Conservation (phyloP, 2,888 invertebrate genomes). For the Drosophila borborema region DNA sequence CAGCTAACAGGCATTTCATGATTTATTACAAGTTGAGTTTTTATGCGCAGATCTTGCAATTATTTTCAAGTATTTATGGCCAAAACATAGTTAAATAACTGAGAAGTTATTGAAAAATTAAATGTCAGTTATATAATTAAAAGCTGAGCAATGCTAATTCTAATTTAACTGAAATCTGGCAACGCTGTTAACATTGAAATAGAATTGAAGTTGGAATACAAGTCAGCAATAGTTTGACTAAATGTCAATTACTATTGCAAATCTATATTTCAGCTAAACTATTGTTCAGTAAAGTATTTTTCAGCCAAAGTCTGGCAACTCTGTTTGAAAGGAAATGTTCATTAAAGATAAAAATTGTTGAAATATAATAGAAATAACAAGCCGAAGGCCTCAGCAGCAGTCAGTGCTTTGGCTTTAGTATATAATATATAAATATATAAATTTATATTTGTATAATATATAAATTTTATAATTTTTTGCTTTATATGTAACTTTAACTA, state of each 20-base stretch:
- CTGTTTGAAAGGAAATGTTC: background rate
- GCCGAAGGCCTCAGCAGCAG: too few relatives aligned
- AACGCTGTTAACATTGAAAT: background rate
- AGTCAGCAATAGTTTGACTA: background rate
- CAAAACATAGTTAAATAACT: too few relatives aligned
- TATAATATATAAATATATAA: too few relatives aligned
- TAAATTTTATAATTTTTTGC: too few relatives aligned
- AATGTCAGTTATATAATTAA: background rate
- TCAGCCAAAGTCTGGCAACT: background rate
- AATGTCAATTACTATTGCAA: background rate
- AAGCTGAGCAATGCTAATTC: background rate
- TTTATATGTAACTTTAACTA: too few relatives aligned
- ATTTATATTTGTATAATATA: too few relatives aligned
- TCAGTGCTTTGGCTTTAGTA: too few relatives aligned
- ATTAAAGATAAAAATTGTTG: background rate
- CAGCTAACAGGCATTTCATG: background rate
- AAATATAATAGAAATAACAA: too few relatives aligned
- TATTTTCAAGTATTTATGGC: background rate
- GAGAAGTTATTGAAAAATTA: background rate
- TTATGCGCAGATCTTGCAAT: conserved; percentile 4
- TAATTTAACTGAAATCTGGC: background rate
- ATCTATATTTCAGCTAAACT: background rate
- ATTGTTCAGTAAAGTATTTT: background rate
- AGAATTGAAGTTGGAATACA: accelerated
- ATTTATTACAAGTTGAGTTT: background rate